These are phyloP conservation scores for Scaptodrosophila lebanonensis DNA, from an alignment of 1,140 invertebrate genomes.

Conservation along the genomic window DNA sequence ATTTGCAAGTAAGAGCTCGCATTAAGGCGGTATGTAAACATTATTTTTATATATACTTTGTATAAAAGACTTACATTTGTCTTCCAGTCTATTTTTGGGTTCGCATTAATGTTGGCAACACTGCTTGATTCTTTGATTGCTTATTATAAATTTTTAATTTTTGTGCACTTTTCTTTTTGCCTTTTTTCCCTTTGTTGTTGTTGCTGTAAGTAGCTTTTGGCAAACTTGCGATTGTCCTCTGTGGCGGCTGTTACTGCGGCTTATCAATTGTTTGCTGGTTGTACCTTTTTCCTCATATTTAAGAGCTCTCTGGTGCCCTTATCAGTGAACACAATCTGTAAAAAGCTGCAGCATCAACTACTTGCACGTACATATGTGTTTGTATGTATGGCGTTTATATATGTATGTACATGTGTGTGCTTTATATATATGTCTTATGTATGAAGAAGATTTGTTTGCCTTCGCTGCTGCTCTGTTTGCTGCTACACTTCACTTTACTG, in stretches of 20 bases:
- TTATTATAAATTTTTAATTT: constrained; percentile 15
- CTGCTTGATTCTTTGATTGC: no score
- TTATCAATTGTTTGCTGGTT: constrained; percentile 61
- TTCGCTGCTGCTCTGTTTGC: constrained; percentile 12
- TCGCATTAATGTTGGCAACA: no score
- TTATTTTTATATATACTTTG: no score
- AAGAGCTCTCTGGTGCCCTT: constrained; percentile 14
- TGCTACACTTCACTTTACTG: not conserved
- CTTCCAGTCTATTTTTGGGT: no score
- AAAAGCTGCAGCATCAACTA: constrained; percentile 20
- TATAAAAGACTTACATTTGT: no score
- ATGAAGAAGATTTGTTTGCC: constrained; percentile 27
- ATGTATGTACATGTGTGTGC: not conserved
- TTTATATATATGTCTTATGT: constrained; percentile 25
- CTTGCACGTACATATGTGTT: not conserved
- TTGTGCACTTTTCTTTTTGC: constrained; percentile 6
- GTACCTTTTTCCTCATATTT: constrained; percentile 31
- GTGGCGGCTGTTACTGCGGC: constrained; percentile 14
- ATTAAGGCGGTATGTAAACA: no score
- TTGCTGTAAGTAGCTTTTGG: constrained; percentile 17
- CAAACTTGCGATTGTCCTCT: constrained; percentile 22
- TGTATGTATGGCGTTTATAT: constrained; percentile 23
- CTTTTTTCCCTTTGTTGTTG: not conserved
- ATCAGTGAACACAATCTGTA: constrained; percentile 49
- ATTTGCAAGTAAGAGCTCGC: no score